Base-by-base conservation (phyloP, 35 echinoderm and acorn worm genomes). In the Apostichopus parvimensis region DNA sequence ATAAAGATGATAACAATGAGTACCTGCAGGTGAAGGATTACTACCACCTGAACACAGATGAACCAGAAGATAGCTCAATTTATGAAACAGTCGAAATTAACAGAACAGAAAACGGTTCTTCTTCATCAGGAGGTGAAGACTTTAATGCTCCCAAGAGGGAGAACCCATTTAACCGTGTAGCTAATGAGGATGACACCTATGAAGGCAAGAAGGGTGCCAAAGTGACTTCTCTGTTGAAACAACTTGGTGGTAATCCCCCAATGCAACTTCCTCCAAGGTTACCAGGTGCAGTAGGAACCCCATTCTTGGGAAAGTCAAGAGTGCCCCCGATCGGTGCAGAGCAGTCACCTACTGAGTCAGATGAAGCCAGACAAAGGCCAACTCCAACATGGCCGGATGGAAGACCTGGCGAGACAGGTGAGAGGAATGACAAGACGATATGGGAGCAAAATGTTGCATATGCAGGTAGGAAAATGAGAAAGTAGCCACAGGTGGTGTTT, bases 371-470 rank as follows among this genome's bases (percentile, higher is more conserved):
- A 21, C 86, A 88, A 57, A 68, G 86, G 34, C 86, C 86, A 52
- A 88, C 71, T 45, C 86, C 86, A 45, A 88, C 86, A 9, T 88
- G 86, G 86, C 86, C 86, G 9, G 86, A 88, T 72, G 86, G 86
- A 88, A 66, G 86, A 71, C 5, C 34, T 12, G 86, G 21, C 4
- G 86, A 88, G 22, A 25, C 57, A 88, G 86, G 86, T 88, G 86
- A 88, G 86, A 55, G 20, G 15, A 55, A 17, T 6, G 79, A 82
- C 11, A 23, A 58, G 57, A 59, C 21, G 18, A 8, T 84, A 23
- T 84, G 81, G 81, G 81, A 84, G 17, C 25, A 56, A 56, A 84
- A 84, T 52, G n/a, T 84, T 56, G 81, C 81, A 14, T 84, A 84
- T 58, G 54, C 17, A 84, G 81, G 81, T 84, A 84, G 81, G 81